Base-by-base conservation (phyloP, 2,113 vertebrate genomes). In the Porphyrio hochstetteri region DNA sequence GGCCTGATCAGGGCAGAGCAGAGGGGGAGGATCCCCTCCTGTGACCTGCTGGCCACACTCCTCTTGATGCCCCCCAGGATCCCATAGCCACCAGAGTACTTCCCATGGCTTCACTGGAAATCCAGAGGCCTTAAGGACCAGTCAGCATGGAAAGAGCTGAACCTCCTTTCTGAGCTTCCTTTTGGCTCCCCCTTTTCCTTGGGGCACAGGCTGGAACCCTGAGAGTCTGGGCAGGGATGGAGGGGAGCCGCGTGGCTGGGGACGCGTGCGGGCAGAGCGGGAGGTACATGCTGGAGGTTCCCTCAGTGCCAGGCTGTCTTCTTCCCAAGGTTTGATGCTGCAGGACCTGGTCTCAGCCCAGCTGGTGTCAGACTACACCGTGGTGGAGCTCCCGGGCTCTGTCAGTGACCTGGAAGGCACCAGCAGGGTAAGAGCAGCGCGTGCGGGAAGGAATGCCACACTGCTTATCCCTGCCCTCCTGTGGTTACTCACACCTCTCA, bases 351-450 rank as follows among this genome's bases (percentile, higher is more conserved):
- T 99, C 87, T 97, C 98, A 42, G 98, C 98, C 33, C 98, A 98
- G 12, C 97, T 99, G 55, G 98, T 99, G 90, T 99, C 99, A 6
- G 98, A 98, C 77, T 99, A 98, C 82, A 97, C 68, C 0, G 38
- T 99, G 42, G 53, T 98, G 82, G 98, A 97, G 94, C 98, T 99
- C 64, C 98, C 99, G 8, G 98, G 97, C 56, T 98, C 96, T 50
- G 95, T 98, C 36, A 98, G 48, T 88, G 99, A 99, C 81, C 96
- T 99, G 52, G 97, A 98, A 88, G 99, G 98, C 80, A 98, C 99
- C 27, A 90, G 90, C 84, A 98, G 98, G 99, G 99, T 99, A 97
- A 96, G 96, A 44, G 24, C 20, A 50, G n/a, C 57, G 59, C 9
- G n/a, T 70, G n/a, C n/a, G 29, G 7, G 8, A 61, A 52, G 60